Evolutionary conservation across 1,140 invertebrate genomes (phyloP).

Genomic region (Mesaphorura yosii): DNA sequence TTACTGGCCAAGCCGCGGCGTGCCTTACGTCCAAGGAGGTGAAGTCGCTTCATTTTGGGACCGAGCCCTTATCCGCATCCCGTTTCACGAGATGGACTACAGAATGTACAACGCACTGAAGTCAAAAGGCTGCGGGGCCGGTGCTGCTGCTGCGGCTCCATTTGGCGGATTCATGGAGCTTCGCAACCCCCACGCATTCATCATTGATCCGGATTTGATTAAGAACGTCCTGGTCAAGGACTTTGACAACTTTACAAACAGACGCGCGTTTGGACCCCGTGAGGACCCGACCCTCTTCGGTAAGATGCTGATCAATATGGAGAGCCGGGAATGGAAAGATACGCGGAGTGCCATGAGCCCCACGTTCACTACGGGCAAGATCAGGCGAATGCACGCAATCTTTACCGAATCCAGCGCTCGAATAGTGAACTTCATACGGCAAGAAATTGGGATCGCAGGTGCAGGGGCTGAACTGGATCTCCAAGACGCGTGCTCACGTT

Average conservation of each 20-base stretch:
- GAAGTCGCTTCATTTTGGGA: not conserved
- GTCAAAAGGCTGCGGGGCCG: not conserved
- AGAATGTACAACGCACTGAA: not conserved
- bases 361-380: constrained; percentile 43
- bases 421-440: constrained; percentile 1
- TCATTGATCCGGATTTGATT: constrained; percentile 1
- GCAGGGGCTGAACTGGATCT: constrained; percentile 5
- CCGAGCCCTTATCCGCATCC: not conserved
- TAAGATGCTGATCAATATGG: constrained; percentile 34
- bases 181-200: not conserved
- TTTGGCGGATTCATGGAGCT: not conserved
- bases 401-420: constrained; percentile 1
- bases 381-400: constrained; percentile 29
- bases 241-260: constrained; percentile 33
- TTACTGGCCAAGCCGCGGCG: constrained; percentile 3
- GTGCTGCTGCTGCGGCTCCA: too few relatives aligned
- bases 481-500: not conserved
- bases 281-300: constrained; percentile 16
- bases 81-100: constrained; percentile 1
- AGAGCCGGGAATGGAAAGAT: constrained; percentile 32
- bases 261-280: constrained; percentile 14
- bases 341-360: constrained; percentile 34
- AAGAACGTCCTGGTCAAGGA: constrained; percentile 31
- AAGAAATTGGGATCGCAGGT: not conserved
- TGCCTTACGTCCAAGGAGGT: not conserved